These are phyloP conservation scores for Beroe ovata DNA, from an alignment of 37 sponge, comb jelly and placozoan species.

Conservation along the genomic window DNA sequence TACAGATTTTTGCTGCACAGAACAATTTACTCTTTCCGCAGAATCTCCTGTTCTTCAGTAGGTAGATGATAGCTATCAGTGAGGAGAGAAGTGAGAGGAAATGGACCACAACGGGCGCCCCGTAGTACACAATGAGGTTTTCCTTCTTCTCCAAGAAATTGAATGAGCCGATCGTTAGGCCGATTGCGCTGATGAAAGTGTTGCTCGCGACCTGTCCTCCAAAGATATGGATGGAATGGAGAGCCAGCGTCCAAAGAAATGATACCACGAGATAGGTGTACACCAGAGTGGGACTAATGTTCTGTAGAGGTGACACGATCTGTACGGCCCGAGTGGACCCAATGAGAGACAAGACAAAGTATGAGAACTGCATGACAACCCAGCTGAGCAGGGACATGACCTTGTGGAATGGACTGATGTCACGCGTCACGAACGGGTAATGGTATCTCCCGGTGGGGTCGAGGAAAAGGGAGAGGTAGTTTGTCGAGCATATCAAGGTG, in stretches of 20 bases:
- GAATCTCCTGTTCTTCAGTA: background rate
- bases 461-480: background rate
- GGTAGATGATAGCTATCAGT: background rate
- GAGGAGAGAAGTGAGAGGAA: background rate
- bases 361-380: background rate
- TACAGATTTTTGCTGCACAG: background rate
- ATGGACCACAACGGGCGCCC: background rate
- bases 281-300: background rate
- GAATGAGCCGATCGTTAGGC: background rate
- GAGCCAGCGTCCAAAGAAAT: background rate
- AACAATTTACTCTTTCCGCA: background rate
- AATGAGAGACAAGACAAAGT: background rate
- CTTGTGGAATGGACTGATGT: background rate
- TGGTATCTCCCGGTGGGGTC: background rate
- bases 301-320: background rate
- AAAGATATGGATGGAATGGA: background rate
- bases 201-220: background rate
- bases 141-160: background rate
- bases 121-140: background rate
- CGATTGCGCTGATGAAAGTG: background rate
- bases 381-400: background rate
- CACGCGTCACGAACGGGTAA: background rate
- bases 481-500: background rate
- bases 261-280: background rate
- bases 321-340: background rate